Conservation (phyloP, 2,113 vertebrate genomes). For the Amphiprion ocellaris region DNA sequence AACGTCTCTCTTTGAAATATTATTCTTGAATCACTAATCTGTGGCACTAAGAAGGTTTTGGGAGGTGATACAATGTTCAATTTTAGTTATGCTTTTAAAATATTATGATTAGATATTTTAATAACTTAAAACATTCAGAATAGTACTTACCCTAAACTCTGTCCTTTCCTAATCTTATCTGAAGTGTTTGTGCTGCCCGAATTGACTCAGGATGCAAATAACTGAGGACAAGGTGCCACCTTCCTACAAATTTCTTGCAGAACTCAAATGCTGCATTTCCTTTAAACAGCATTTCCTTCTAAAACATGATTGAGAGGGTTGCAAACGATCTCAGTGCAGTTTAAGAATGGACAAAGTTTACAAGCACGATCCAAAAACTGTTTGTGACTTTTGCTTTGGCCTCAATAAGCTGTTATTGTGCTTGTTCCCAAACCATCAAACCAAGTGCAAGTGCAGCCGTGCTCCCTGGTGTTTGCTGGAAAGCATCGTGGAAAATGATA, state of each 20-base stretch:
- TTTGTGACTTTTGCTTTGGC: constrained; percentile 14
- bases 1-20: not conserved
- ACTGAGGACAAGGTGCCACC: not conserved
- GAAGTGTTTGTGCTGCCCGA: not conserved
- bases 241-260: not conserved
- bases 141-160: not conserved
- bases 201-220: not conserved
- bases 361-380: not conserved
- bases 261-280: not conserved
- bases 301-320: not conserved
- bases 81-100: not conserved
- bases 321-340: not conserved
- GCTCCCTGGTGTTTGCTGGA: constrained; percentile 51
- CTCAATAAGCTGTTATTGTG: constrained; percentile 24
- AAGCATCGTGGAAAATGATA: constrained; percentile 44
- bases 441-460: constrained; percentile 5
- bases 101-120: no score
- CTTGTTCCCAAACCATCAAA: constrained; percentile 38
- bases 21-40: not conserved
- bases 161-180: not conserved
- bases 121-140: no score
- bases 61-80: no score
- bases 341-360: not conserved
- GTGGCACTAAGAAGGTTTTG: not conserved
- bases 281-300: not conserved